Evolutionary conservation across 2,888 invertebrate genomes (phyloP).

Genomic region (Synanthedon formicaeformis): DNA sequence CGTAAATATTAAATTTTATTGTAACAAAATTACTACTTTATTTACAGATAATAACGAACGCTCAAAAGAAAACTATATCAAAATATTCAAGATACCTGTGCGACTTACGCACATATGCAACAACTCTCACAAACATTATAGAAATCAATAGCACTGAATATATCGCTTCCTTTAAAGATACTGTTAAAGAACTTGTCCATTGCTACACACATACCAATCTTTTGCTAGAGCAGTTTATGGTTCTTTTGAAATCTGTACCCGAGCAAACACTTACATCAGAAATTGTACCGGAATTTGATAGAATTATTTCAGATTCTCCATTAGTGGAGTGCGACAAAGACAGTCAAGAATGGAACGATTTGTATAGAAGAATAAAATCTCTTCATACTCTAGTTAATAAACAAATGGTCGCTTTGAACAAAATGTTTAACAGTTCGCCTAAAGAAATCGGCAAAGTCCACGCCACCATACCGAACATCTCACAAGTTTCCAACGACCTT

Average conservation of each 20-base stretch:
- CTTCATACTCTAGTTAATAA: slow-evolving; percentile 40
- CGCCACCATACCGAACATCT: slow-evolving; percentile 21
- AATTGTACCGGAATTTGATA: slow-evolving; percentile 46
- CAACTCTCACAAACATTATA: slow-evolving; percentile 40
- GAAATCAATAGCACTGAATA: slow-evolving; percentile 36
- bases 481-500: slow-evolving; percentile 45
- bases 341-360: slow-evolving; percentile 45
- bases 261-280: slow-evolving; percentile 26
- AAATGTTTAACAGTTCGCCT: slow-evolving; percentile 33
- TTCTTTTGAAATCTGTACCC: slow-evolving; percentile 72
- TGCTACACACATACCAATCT: slow-evolving; percentile 62
- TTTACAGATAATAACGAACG: slow-evolving; percentile 72
- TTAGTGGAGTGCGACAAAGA: slow-evolving; percentile 47
- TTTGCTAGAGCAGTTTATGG: slow-evolving; percentile 75
- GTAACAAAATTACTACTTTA: slow-evolving; percentile 4
- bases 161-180: slow-evolving; percentile 37
- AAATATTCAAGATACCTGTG: slow-evolving; percentile 69
- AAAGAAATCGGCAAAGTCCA: slow-evolving; percentile 29
- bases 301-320: slow-evolving; percentile 40
- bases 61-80: slow-evolving; percentile 74
- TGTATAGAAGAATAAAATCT: slow-evolving; percentile 37
- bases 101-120: slow-evolving; percentile 64
- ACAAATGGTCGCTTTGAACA: slow-evolving; percentile 42
- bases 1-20: too few relatives aligned
- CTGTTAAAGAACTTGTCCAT: slow-evolving; percentile 49